Base-by-base conservation (phyloP, 2,888 invertebrate genomes). In the Calameuta idolon region DNA sequence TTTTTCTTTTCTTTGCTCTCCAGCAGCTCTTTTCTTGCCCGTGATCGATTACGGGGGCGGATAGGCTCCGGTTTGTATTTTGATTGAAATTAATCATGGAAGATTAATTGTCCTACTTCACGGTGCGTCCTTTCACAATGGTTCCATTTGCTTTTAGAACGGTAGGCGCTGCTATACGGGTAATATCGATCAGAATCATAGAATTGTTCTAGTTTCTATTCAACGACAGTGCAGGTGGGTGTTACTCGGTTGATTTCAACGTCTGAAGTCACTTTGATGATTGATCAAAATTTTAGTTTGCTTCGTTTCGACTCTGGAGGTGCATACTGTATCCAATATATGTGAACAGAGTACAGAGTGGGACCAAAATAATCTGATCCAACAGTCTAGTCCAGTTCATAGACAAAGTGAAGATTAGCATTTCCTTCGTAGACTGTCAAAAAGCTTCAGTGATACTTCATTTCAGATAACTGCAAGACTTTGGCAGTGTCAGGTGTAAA, bases 41-140 rank as follows among this genome's bases (percentile, higher is more conserved):
- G 15, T 74, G 33, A 74, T 74, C 74, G 74, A 34, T 35, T n/a
- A 23, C 74, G 37, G 9, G 30, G 33, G 37, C 34, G 37, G 74
- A 30, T n/a, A 9, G n/a, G 23, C 35, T 15, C 37, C 69, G 71
- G 34, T 68, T 75, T 77, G n/a, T 30, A 75, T 78, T 69, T 40
- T 55, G 68, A 75, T 71, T 35, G n/a, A 76, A 69, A 35, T 77
- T 71, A 76, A 55, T 55, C 55, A 55, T 55, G 23, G 30, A 23
- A 33, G 55, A 55, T 55, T 55, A 55, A 55, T 55, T 15, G 55
- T 55, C 55, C 2, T 55, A 55, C 55, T 55, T 23, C 55, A 55
- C 55, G 23, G 2, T 55, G 9, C 9, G 23, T 55, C 55, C 55
- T 55, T 55, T 55, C 55, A 55, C 55, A 23, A 9, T 55, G 55